Base-by-base conservation (phyloP, 2,888 invertebrate genomes). In the Labia minor region DNA sequence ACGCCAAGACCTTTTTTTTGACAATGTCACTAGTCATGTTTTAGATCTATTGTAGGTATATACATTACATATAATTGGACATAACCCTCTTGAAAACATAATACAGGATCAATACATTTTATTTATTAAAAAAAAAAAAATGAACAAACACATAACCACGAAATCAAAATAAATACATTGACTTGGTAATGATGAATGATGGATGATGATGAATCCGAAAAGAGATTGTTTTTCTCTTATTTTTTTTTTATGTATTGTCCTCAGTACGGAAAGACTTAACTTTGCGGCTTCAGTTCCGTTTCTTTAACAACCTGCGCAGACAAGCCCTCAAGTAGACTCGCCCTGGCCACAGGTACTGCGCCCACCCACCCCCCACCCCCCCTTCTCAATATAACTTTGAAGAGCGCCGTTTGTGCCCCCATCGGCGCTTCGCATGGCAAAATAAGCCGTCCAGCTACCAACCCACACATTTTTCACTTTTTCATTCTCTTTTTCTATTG, bases 231-330 rank as follows among this genome's bases (percentile, higher is more conserved):
- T 49, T 14, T n/a, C n/a, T n/a, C n/a, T n/a, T n/a, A n/a, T n/a
- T n/a, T 49, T 16, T 4, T 21, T 75, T 74, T 77, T 77, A 83
- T 79, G 82, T n/a, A n/a, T 83, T 81, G 81, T 81, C 85, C 85
- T 80, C 89, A 92, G 92, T 92, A 89, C 90, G 92, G 87, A 92
- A 92, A 92, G 92, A 92, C 85, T 88, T 91, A 87, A 90, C 90
- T 83, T 88, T 91, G 87, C 90, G 91, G 85, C 89, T 92, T 83
- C 89, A 89, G 86, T 92, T 90, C 89, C 87, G 92, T 86, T 92
- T 92, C 88, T 92, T 92, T 90, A 92, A 90, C 86, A 87, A 87
- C 83, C 84, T 88, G 81, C 89, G 89, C 85, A 89, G 90, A 87
- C 87, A 87, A 84, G 72, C 70, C 65, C 49, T 49, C n/a, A 49